Conservation (phyloP, 2,888 invertebrate species). For the Eurytoma adleriae region DNA sequence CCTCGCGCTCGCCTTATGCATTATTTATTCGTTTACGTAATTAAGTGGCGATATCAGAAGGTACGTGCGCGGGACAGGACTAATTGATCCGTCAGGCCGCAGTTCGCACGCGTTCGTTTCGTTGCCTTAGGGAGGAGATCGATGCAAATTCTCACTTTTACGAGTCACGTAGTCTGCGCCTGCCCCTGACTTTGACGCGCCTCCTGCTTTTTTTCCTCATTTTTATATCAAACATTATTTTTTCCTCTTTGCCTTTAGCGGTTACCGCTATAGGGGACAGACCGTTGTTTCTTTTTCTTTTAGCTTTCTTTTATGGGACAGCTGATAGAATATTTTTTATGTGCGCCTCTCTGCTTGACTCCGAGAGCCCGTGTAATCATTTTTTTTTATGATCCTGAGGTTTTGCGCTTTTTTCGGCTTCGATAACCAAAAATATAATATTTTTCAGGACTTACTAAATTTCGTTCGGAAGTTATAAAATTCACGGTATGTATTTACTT, state of each 20-base stretch:
- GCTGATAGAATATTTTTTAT: slow-evolving; percentile 49
- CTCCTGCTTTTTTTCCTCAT: slow-evolving; percentile 5
- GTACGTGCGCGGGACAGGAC: slow-evolving; percentile 1
- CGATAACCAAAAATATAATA: neutral
- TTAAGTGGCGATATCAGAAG: slow-evolving; percentile 10
- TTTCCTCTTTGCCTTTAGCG: neutral
- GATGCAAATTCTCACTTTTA: slow-evolving; percentile 28
- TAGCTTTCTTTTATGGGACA: slow-evolving; percentile 26
- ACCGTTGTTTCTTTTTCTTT: slow-evolving; percentile 5
- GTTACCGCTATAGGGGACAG: slow-evolving; percentile 1
- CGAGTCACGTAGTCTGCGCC: slow-evolving; percentile 17
- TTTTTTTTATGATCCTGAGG: slow-evolving; percentile 44
- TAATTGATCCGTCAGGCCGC: slow-evolving; percentile 35
- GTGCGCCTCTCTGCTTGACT: slow-evolving; percentile 19
- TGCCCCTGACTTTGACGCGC: slow-evolving; percentile 12
- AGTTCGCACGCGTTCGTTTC: slow-evolving; percentile 13
- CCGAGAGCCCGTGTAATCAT: slow-evolving; percentile 40
- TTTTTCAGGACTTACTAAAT: no score
- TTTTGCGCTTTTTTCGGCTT: slow-evolving; percentile 28
- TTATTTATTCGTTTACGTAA: slow-evolving; percentile 53
- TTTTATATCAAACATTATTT: neutral
- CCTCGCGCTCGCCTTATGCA: slow-evolving; percentile 30
- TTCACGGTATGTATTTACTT: no score
- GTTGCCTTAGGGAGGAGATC: slow-evolving; percentile 3
- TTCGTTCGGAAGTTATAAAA: no score